Evolutionary conservation across 2,888 invertebrate genomes (phyloP).

Genomic region (Sphinx pinastri): DNA sequence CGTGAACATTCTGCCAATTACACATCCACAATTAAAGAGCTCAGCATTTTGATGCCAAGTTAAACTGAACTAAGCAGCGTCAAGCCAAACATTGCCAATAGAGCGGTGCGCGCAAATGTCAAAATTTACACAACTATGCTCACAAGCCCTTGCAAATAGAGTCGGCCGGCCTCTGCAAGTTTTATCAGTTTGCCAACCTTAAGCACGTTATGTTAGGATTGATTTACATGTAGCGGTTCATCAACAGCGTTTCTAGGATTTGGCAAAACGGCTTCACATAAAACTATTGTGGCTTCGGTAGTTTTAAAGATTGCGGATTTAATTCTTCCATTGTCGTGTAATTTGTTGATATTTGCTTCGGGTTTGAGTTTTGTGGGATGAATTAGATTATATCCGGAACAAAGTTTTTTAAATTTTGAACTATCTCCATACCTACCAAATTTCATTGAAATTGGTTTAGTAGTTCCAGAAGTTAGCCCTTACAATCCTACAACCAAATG

Average conservation of each 20-base stretch:
- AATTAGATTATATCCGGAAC: no score
- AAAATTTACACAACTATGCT: conserved; percentile 27
- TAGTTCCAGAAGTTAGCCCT: no score
- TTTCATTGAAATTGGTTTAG: no score
- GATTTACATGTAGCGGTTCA: background rate
- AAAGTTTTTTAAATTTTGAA: no score
- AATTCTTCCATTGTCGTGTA: no score
- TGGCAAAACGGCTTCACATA: no score
- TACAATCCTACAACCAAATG: no score
- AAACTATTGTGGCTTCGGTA: background rate
- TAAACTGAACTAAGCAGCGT: conserved; percentile 22
- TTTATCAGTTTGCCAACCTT: conserved; percentile 26
- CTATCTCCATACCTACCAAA: no score
- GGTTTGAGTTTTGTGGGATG: no score
- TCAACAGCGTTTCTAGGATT: no score
- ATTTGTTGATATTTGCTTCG: no score
- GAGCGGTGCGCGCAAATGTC: conserved; percentile 25
- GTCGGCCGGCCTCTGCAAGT: conserved; percentile 21
- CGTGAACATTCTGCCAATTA: conserved; percentile 6
- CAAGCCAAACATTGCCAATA: conserved; percentile 27
- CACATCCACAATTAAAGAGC: background rate
- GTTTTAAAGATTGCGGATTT: background rate
- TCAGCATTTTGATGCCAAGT: conserved; percentile 24
- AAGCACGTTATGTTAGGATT: conserved; percentile 25
- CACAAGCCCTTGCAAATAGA: conserved; percentile 25